A percentile compares a stretch with the other conserved stretches of the same genome.
Evolutionary conservation across 2,888 invertebrate species (phyloP).

Genomic region (Callimorpha dominula): DNA sequence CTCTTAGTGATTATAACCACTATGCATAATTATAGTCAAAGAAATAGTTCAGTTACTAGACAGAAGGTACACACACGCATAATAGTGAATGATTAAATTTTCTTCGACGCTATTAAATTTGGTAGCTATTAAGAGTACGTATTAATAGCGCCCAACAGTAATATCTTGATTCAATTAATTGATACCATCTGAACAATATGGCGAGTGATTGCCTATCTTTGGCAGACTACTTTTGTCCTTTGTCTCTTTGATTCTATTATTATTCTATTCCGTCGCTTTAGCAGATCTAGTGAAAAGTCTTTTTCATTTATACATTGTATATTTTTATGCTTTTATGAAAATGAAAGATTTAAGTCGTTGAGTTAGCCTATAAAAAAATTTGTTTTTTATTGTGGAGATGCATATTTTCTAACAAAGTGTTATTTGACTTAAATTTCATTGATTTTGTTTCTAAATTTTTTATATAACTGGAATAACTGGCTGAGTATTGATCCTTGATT

Average conservation of each 20-base stretch:
- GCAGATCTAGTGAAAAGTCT: not conserved
- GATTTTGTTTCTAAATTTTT: too few relatives aligned
- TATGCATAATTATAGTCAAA: too few relatives aligned
- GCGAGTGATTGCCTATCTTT: conserved; percentile 1
- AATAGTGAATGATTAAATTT: not conserved
- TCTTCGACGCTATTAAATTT: not conserved
- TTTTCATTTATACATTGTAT: not conserved
- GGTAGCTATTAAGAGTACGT: not conserved
- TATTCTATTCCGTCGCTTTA: not conserved
- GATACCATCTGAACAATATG: conserved; percentile 1
- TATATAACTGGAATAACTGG: too few relatives aligned
- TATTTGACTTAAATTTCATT: too few relatives aligned
- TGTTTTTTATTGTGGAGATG: too few relatives aligned
- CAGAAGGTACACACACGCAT: not conserved
- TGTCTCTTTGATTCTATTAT: not conserved
- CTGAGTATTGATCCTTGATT: too few relatives aligned
- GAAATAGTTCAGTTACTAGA: not conserved
- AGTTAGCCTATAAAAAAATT: too few relatives aligned
- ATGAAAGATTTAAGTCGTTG: too few relatives aligned
- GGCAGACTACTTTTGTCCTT: not conserved
- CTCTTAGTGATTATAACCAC: too few relatives aligned
- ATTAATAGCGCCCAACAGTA: conserved; percentile 6
- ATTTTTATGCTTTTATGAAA: not conserved
- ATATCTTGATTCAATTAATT: conserved; percentile 12
- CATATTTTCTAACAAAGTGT: too few relatives aligned